Percentiles rank a stretch among this genome's conserved stretches.
Conservation (phyloP, 2,113 vertebrate species). For the Thamnophis sirtalis region DNA sequence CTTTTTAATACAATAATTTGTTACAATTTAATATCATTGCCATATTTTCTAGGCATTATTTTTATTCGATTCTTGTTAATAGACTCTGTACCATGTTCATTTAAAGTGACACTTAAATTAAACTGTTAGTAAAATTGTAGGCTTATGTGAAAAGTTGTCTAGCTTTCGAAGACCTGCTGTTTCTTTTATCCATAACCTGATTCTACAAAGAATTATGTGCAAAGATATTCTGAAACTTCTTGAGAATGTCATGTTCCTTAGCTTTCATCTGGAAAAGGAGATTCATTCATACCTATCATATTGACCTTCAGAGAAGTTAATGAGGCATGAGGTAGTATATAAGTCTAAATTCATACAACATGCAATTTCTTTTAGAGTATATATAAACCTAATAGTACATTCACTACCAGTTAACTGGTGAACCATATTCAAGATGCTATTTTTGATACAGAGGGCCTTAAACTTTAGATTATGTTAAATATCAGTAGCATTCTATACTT, state of each 20-base stretch:
- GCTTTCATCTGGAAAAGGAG: background rate
- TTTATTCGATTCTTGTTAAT: background rate
- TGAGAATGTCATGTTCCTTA: background rate
- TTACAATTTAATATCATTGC: conserved; percentile 7
- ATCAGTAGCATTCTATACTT: background rate
- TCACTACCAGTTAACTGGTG: background rate
- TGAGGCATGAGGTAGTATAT: background rate
- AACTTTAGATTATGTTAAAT: too few relatives aligned
- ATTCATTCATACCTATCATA: background rate
- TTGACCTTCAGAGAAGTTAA: background rate
- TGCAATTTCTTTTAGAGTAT: too few relatives aligned
- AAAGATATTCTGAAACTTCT: background rate
- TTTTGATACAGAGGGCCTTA: too few relatives aligned
- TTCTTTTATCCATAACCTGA: background rate
- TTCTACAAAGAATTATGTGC: background rate
- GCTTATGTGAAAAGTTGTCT: background rate
- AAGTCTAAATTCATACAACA: background rate
- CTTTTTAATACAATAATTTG: background rate
- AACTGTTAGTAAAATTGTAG: background rate
- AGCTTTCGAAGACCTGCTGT: background rate
- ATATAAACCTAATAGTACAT: background rate
- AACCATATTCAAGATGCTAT: too few relatives aligned
- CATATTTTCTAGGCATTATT: conserved; percentile 19
- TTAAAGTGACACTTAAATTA: conserved; percentile 14
- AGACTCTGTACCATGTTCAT: background rate